Evolutionary conservation across 2,797 vertebrate genomes (phyloP).

Genomic region (Coendou prehensilis): DNA sequence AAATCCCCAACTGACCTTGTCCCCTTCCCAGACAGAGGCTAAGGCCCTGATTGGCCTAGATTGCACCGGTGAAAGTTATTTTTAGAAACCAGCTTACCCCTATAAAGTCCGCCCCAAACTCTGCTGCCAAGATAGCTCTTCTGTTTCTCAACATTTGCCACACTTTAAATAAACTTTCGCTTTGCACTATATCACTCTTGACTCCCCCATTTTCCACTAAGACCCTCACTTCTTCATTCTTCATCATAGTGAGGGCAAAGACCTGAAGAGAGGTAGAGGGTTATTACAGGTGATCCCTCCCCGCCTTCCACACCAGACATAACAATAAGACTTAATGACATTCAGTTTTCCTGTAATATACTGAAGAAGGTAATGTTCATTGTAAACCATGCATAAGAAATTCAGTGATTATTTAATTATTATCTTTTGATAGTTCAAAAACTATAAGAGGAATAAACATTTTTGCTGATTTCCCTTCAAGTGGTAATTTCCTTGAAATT

Average conservation of each 20-base stretch:
- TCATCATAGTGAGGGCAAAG: neutral
- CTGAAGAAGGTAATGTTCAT: neutral
- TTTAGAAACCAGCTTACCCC: neutral
- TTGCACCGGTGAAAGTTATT: neutral
- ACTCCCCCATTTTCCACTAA: neutral
- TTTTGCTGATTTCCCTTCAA: constrained; percentile 20
- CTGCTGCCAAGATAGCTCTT: neutral
- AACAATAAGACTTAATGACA: neutral
- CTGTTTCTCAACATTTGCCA: neutral
- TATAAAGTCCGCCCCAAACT: neutral
- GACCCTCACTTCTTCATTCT: neutral
- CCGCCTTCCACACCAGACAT: neutral
- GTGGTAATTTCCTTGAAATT: neutral
- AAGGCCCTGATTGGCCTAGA: neutral
- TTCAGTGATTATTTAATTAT: constrained; percentile 41
- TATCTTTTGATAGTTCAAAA: constrained; percentile 15
- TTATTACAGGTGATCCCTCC: neutral
- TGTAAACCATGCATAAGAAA: constrained; percentile 19
- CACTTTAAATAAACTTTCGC: neutral
- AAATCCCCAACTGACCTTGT: neutral
- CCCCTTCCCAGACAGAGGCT: neutral
- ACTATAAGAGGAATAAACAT: neutral
- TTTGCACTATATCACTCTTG: neutral
- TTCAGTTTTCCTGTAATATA: neutral
- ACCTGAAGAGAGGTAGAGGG: neutral